phyloP scores from a whole-genome alignment of 2,797 vertebrate species.

The Hypotaenidia philippensis region DNA sequence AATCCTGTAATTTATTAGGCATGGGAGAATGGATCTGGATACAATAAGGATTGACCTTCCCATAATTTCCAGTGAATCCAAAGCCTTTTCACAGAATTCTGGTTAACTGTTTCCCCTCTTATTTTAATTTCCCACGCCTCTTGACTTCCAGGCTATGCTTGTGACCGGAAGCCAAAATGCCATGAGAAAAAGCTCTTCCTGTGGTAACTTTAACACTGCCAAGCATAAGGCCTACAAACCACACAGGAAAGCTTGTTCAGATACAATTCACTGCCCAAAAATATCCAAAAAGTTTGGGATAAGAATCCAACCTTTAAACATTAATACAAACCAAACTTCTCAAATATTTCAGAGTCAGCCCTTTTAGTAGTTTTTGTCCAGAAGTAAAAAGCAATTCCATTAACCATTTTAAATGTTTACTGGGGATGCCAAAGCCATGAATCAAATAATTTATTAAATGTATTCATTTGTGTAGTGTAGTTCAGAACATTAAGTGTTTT shows the following conservation, averaged over 20 bases:
- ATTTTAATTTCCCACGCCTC: slow-evolving; percentile 76
- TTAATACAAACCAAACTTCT: slow-evolving; percentile 50
- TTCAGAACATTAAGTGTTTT: background rate
- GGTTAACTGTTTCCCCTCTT: slow-evolving; percentile 74
- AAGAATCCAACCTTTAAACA: slow-evolving; percentile 56
- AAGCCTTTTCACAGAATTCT: slow-evolving; percentile 73
- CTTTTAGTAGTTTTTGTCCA: slow-evolving; percentile 29
- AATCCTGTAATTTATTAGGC: slow-evolving; percentile 34
- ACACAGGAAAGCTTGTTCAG: slow-evolving; percentile 70
- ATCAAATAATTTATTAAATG: background rate
- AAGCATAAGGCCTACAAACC: slow-evolving; percentile 73
- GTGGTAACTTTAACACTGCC: slow-evolving; percentile 66
- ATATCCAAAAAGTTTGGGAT: slow-evolving; percentile 71
- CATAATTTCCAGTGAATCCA: slow-evolving; percentile 71
- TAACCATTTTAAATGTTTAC: background rate
- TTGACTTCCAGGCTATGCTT: slow-evolving; percentile 74
- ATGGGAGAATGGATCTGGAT: slow-evolving; percentile 67
- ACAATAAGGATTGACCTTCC: slow-evolving; percentile 62
- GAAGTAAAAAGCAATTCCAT: slow-evolving; percentile 10
- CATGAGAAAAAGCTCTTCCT: slow-evolving; percentile 78
- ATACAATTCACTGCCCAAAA: slow-evolving; percentile 64
- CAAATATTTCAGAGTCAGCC: slow-evolving; percentile 55
- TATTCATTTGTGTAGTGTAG: background rate
- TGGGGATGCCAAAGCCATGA: background rate
- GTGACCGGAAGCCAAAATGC: slow-evolving; percentile 78